Percentiles rank a stretch among this genome's conserved stretches.
These are phyloP conservation scores for Hippocampus mohnikei DNA, from an alignment of 2,113 vertebrate genomes.

Conservation along the genomic window DNA sequence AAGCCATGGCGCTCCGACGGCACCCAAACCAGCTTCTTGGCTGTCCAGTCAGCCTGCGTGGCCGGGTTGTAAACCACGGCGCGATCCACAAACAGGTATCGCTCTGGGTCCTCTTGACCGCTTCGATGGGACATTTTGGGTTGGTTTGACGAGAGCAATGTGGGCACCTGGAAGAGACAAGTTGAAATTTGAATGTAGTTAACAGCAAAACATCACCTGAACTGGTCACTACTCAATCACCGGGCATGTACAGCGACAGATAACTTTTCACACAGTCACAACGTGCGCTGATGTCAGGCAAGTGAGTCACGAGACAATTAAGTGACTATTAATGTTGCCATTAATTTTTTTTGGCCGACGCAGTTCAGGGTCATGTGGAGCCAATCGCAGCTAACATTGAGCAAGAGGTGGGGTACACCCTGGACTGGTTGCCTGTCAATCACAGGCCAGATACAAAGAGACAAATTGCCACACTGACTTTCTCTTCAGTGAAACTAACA, in stretches of 20 bases:
- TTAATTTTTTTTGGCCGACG: too few species aligned
- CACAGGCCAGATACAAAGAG: not conserved
- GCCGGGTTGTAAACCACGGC: constrained; percentile 95
- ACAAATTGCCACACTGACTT: too few species aligned
- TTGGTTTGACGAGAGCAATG: constrained; percentile 56
- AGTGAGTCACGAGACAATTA: too few species aligned
- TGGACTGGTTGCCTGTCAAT: not conserved
- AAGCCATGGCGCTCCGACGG: constrained; percentile 94
- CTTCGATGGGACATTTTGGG: constrained; percentile 84
- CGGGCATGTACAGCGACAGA: too few species aligned
- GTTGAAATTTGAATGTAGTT: not conserved
- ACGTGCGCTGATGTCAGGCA: too few species aligned
- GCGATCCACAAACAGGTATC: constrained; percentile 95
- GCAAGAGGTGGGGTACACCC: not conserved
- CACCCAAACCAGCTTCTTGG: constrained; percentile 94
- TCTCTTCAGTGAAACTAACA: too few species aligned
- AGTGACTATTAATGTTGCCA: too few species aligned
- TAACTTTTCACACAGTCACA: too few species aligned
- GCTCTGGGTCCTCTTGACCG: constrained; percentile 89
- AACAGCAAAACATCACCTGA: too few species aligned
- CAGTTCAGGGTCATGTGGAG: not conserved
- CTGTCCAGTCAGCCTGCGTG: constrained; percentile 96
- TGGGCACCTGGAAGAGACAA: constrained; percentile 49
- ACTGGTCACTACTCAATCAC: too few species aligned
- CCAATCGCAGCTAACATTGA: too few species aligned